Base-by-base conservation (phyloP, 1,140 invertebrate species). In the Macrostomum lignano region DNA sequence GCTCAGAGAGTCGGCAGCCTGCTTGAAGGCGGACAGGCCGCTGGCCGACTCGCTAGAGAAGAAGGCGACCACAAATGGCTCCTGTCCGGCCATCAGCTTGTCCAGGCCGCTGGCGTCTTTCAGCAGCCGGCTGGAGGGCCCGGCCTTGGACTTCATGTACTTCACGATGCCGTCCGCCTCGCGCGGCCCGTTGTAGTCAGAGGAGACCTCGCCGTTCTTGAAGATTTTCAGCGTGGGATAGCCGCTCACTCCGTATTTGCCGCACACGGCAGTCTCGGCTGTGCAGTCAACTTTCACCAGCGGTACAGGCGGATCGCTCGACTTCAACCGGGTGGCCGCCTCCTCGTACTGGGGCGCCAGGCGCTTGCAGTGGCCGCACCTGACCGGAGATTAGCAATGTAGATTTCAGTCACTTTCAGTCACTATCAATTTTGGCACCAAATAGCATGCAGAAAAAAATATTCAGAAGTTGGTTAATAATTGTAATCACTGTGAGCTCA, bases 151-250 rank as follows among this genome's bases (percentile, higher is more conserved):
- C 51, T 71, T 70, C 84, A 98, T 93, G 48, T 74, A 75, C 52
- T 91, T 86, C 6, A 75, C 73, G 61, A 93, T 88, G 31, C 77
- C 79, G 61, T 63, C 68, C 73, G 81, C 72, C 59, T 96, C 81
- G 48, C 91, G 68, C 17, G 81, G 81, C 9, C 86, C 91, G 58
- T 75, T 77, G 58, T 96, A 98, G 39, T 98, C 88, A 42, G 70
- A 65, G 4, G 72, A 68, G 15, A 84, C 45, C 52, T 91, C 74
- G 40, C 79, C 79, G 44, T 71, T 70, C 28, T 51, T 53, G 66
- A 96, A 96, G 38, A 96, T 91, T 58, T 96, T 96, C 25, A 98
- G 54, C 7, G 86, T 96, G 10, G 88, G 88, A 53, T 93, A 96
- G 14, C 91, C 88, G 38, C 67, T 73, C 3, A 98, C 84, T 0